Conservation (phyloP, 2,113 vertebrate genomes). For the Acanthochromis polyacanthus region DNA sequence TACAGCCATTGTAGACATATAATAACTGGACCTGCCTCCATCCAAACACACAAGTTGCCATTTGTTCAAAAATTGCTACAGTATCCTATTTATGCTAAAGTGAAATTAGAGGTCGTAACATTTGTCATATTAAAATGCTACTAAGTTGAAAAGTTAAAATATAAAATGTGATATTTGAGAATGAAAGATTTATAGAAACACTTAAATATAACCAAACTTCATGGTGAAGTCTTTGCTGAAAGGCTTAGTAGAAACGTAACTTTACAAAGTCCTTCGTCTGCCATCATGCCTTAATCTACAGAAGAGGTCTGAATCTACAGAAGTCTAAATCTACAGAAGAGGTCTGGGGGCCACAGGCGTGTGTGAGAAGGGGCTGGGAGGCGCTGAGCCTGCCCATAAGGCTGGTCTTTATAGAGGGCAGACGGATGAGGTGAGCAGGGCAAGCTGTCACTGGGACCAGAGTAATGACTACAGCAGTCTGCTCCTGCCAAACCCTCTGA, state of each 20-base stretch:
- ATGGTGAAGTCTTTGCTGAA: too few species aligned
- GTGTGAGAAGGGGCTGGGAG: conserved; percentile 52
- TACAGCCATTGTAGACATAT: not conserved
- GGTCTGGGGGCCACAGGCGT: conserved; percentile 16
- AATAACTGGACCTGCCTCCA: not conserved
- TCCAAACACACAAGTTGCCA: not conserved
- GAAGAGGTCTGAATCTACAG: too few species aligned
- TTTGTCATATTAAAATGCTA: not conserved
- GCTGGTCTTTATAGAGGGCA: conserved; percentile 69
- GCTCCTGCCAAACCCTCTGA: conserved; percentile 68
- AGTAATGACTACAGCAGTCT: conserved; percentile 75
- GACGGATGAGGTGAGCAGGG: conserved; percentile 81
- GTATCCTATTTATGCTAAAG: not conserved
- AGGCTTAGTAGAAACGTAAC: not conserved
- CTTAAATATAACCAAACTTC: too few species aligned
- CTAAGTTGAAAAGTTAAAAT: too few species aligned
- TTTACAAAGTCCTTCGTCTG: not conserved
- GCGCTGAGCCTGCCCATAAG: conserved; percentile 47
- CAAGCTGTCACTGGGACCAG: conserved; percentile 73
- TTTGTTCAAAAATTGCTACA: not conserved
- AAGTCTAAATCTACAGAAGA: conserved; percentile 23
- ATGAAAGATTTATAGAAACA: too few species aligned
- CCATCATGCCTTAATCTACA: conserved; percentile 9
- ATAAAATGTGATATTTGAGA: too few species aligned
- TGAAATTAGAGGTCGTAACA: not conserved